phyloP scores from a whole-genome alignment of 2,888 invertebrate species.

The Margaritifera margaritifera region DNA sequence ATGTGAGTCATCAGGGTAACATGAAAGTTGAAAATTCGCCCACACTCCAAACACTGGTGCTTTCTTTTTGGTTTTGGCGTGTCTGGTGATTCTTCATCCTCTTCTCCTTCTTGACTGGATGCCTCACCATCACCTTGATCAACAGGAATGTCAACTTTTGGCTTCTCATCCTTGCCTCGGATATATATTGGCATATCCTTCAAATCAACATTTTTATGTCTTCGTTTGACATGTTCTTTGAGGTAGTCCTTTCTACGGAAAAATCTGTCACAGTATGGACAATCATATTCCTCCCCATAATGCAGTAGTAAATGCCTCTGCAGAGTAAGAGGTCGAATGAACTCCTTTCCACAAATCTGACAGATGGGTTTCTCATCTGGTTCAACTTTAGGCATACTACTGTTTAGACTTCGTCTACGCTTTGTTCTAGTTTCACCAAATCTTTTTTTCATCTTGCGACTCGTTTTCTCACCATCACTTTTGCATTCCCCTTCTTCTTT shows the following conservation, averaged over 20 bases:
- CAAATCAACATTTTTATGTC: constrained; percentile 26
- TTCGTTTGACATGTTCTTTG: constrained; percentile 22
- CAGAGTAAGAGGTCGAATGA: constrained; percentile 17
- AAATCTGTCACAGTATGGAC: constrained; percentile 31
- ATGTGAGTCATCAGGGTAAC: background rate
- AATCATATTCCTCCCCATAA: constrained; percentile 29
- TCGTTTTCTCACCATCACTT: background rate
- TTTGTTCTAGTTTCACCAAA: constrained; percentile 1
- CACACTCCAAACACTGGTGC: constrained; percentile 26
- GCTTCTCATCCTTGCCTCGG: constrained; percentile 19
- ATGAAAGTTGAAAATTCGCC: constrained; percentile 13
- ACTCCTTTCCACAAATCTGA: constrained; percentile 18
- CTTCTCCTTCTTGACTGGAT: background rate
- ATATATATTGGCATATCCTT: constrained; percentile 27
- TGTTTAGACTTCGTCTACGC: background rate
- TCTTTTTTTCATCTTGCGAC: background rate
- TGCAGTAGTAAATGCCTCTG: constrained; percentile 26
- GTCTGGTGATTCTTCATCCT: constrained; percentile 7
- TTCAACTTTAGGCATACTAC: background rate
- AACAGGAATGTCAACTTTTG: constrained; percentile 1
- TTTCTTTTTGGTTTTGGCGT: too few species aligned
- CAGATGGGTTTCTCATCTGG: constrained; percentile 14
- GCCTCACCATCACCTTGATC: background rate
- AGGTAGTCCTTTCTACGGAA: constrained; percentile 34
- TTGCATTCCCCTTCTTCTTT: constrained; percentile 8